A percentile compares a stretch with the other conserved stretches of the same genome.
These are phyloP conservation scores for Bombus confusus DNA, from an alignment of 1,140 invertebrate genomes.

Conservation along the genomic window DNA sequence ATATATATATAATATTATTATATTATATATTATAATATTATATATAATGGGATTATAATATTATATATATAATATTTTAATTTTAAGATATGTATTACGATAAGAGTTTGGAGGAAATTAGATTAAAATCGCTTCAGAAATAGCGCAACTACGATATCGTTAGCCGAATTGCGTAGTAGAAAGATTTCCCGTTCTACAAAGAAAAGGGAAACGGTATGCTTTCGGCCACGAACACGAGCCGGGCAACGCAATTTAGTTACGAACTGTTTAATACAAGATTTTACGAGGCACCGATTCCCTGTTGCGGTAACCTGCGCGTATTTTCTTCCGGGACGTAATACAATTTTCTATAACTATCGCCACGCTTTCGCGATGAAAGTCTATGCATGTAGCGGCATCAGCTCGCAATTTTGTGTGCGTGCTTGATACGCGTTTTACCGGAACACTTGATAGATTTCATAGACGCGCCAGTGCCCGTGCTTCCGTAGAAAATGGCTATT, in stretches of 20 bases:
- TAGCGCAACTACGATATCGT: not conserved
- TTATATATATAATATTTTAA: no score
- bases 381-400: not conserved
- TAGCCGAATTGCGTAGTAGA: not conserved
- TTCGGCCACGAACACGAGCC: slow-evolving; percentile 7
- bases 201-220: slow-evolving; percentile 18
- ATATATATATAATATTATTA: no score
- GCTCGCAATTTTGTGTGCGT: not conserved
- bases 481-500: slow-evolving; percentile 40
- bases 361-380: slow-evolving; percentile 67
- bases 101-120: not conserved
- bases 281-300: slow-evolving; percentile 55
- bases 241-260: slow-evolving; percentile 56
- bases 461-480: not conserved
- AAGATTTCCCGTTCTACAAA: slow-evolving; percentile 12
- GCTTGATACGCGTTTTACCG: slow-evolving; percentile 19
- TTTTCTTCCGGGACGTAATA: slow-evolving; percentile 66
- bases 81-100: not conserved
- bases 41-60: no score
- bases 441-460: slow-evolving; percentile 46
- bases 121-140: not conserved
- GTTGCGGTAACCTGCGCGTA: slow-evolving; percentile 51
- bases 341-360: slow-evolving; percentile 55
- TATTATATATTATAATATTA: no score
- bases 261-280: slow-evolving; percentile 59